A percentile compares a stretch with the other conserved stretches of the same genome.
Evolutionary conservation across 2,888 invertebrate genomes (phyloP).

Genomic region (Napeogenes inachia): DNA sequence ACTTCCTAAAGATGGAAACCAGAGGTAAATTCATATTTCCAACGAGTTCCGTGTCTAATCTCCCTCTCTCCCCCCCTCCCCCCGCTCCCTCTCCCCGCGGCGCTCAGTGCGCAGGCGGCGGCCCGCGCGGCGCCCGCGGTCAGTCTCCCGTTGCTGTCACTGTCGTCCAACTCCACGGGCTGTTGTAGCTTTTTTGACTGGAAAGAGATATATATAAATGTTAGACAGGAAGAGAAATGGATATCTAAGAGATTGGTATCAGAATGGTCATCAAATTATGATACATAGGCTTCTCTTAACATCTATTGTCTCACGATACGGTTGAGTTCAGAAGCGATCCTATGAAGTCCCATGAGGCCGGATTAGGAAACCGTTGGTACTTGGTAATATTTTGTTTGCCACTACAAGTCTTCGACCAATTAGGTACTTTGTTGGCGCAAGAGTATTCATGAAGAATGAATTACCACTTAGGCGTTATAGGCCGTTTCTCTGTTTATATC

Average conservation of each 20-base stretch:
- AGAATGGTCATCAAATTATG: no score
- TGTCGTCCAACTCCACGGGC: constrained; percentile 81
- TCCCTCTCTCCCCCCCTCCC: constrained; percentile 21
- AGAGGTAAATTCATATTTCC: neutral
- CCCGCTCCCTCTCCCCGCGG: constrained; percentile 27
- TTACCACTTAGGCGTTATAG: no score
- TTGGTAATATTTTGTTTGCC: no score
- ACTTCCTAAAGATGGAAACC: neutral
- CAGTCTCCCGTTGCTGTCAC: constrained; percentile 82
- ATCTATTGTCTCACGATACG: no score
- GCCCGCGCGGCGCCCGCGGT: constrained; percentile 78
- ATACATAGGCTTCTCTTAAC: no score
- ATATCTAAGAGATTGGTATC: neutral
- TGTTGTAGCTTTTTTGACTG: constrained; percentile 80
- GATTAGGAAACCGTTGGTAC: no score
- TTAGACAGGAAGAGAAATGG: constrained; percentile 14
- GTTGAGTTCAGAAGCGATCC: no score
- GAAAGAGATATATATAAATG: constrained; percentile 37
- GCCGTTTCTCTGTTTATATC: no score
- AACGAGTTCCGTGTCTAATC: constrained; percentile 14
- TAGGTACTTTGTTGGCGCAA: no score
- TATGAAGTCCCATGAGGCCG: no score
- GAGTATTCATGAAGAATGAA: no score
- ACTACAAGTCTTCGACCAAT: no score
- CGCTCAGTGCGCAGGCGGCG: constrained; percentile 61